A percentile compares a stretch with the other conserved stretches of the same genome.
These are phyloP conservation scores for Phortica magna DNA, from an alignment of 2,888 invertebrate species.

Conservation along the genomic window DNA sequence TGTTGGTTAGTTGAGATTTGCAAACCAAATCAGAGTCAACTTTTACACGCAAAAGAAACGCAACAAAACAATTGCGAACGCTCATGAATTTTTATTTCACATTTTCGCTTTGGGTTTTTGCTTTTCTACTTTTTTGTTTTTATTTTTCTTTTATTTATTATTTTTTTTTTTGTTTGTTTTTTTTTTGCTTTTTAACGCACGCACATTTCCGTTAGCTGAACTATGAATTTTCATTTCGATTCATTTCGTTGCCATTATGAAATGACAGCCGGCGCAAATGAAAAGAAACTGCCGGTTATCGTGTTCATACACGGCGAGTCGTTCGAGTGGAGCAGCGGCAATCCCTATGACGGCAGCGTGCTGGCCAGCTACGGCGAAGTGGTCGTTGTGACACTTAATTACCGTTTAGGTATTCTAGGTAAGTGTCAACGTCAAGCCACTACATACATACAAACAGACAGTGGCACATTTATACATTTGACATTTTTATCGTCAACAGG, in stretches of 20 bases:
- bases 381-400: slow-evolving; percentile 98
- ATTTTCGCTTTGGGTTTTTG: slow-evolving; percentile 38
- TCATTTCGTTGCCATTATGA: no score
- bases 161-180: background rate
- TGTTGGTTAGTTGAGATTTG: no score
- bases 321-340: slow-evolving; percentile 97
- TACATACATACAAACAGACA: slow-evolving; percentile 2
- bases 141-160: slow-evolving; percentile 2
- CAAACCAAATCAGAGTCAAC: slow-evolving; percentile 47
- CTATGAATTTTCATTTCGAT: background rate
- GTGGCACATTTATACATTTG: slow-evolving; percentile 3
- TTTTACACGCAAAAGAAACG: slow-evolving; percentile 40
- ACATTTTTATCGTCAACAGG: slow-evolving; percentile 80
- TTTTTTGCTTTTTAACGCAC: slow-evolving; percentile 18
- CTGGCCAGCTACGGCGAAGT: slow-evolving; percentile 94
- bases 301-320: slow-evolving; percentile 80
- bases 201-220: slow-evolving; percentile 10
- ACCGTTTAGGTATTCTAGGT: slow-evolving; percentile 92
- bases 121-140: no score
- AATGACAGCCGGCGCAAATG: slow-evolving; percentile 74
- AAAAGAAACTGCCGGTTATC: slow-evolving; percentile 78
- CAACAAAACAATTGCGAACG: slow-evolving; percentile 32
- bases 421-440: slow-evolving; percentile 37
- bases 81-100: slow-evolving; percentile 54
- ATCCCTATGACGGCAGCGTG: slow-evolving; percentile 97